Conservation (phyloP, 1,140 invertebrate genomes). For the Caerostris extrusa region DNA sequence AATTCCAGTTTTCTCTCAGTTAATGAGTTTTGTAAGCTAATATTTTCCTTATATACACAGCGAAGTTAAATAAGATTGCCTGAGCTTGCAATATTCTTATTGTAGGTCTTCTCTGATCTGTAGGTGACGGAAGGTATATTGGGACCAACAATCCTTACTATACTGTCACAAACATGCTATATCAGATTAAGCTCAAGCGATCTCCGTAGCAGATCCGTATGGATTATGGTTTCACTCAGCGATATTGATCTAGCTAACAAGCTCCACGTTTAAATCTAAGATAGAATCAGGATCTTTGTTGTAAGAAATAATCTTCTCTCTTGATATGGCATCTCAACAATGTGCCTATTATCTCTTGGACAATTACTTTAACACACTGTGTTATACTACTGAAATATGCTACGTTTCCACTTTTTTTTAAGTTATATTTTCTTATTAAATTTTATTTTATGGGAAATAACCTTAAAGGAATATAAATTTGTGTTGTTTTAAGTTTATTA, state of each 20-base stretch:
- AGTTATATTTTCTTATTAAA: too few relatives aligned
- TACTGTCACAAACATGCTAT: not conserved
- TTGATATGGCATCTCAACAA: not conserved
- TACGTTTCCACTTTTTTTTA: too few relatives aligned
- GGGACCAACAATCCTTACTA: not conserved
- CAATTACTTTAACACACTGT: too few relatives aligned
- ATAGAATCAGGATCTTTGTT: not conserved
- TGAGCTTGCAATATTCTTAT: not conserved
- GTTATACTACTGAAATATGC: too few relatives aligned
- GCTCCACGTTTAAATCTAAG: not conserved
- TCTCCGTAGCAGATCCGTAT: not conserved
- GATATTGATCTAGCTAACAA: not conserved
- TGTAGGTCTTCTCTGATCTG: not conserved
- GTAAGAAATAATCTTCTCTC: not conserved
- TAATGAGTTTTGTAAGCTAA: too few relatives aligned
- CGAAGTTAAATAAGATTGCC: not conserved
- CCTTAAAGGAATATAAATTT: too few relatives aligned
- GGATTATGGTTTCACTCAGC: constrained; percentile 22
- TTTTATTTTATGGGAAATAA: too few relatives aligned
- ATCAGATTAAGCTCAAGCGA: not conserved
- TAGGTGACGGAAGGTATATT: not conserved
- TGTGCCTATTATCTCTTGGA: not conserved
- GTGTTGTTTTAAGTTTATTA: too few relatives aligned
- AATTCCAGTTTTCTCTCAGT: too few relatives aligned
- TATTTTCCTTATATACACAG: too few relatives aligned